Conservation (phyloP, 2,888 invertebrate genomes). For the Volucella zonaria region DNA sequence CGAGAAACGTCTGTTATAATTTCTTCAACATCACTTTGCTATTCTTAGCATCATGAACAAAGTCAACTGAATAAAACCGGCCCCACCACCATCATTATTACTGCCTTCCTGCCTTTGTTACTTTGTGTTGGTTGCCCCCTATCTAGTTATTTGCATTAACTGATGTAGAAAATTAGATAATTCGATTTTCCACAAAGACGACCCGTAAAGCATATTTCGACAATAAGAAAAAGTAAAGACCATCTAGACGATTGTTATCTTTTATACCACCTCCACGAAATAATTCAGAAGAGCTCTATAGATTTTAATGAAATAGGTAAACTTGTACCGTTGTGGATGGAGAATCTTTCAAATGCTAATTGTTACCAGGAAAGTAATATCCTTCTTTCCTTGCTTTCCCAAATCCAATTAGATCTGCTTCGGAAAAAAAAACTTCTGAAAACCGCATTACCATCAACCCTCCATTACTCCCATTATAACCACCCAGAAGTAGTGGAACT, state of each 20-base stretch:
- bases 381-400: too few species aligned
- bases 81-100: background rate
- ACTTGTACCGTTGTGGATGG: background rate
- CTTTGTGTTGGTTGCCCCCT: background rate
- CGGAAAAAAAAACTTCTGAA: too few species aligned
- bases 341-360: background rate
- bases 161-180: constrained; percentile 66
- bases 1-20: constrained; percentile 13
- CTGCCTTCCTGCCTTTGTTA: too few species aligned
- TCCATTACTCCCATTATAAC: too few species aligned
- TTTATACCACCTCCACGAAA: background rate
- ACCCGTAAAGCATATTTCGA: background rate
- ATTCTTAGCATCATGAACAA: constrained; percentile 40
- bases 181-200: constrained; percentile 61
- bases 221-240: constrained; percentile 11
- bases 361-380: too few species aligned
- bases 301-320: too few species aligned
- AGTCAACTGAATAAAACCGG: constrained; percentile 43
- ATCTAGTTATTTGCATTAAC: constrained; percentile 36
- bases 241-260: constrained; percentile 11
- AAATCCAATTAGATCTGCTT: too few species aligned
- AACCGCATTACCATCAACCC: too few species aligned
- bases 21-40: constrained; percentile 22
- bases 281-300: too few species aligned
- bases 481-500: too few species aligned